phyloP scores from a whole-genome alignment of 2,888 invertebrate species.

The Nemotelus nigrinus region DNA sequence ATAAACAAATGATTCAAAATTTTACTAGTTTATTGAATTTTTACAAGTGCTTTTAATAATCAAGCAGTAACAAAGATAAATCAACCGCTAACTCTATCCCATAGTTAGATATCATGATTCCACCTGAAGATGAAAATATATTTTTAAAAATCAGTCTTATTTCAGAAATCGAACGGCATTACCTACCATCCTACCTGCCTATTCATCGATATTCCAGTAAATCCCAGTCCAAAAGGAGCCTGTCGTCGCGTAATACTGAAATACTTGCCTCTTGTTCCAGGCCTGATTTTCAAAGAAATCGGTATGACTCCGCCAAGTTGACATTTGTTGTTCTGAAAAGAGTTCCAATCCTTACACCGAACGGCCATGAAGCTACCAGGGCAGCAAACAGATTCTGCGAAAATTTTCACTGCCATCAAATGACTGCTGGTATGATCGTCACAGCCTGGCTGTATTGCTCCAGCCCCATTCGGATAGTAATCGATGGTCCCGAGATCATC shows the following conservation, averaged over 20 bases:
- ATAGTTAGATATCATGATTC: slow-evolving; percentile 2
- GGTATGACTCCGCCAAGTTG: background rate
- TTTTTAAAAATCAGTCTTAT: background rate
- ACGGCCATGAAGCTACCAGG: slow-evolving; percentile 17
- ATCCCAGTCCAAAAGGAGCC: slow-evolving; percentile 13
- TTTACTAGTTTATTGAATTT: no score
- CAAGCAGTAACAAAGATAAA: no score
- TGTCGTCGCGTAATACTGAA: background rate
- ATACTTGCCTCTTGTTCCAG: background rate
- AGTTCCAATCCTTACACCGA: slow-evolving; percentile 20
- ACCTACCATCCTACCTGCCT: background rate
- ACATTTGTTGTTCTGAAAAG: slow-evolving; percentile 9
- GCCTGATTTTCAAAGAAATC: background rate
- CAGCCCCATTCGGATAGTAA: slow-evolving; percentile 28
- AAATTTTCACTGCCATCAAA: slow-evolving; percentile 12
- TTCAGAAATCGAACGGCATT: background rate
- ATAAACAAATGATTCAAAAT: no score
- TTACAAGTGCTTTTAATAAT: no score
- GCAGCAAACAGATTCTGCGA: slow-evolving; percentile 9
- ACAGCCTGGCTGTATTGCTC: slow-evolving; percentile 24
- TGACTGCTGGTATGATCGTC: slow-evolving; percentile 3
- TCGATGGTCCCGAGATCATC: slow-evolving; percentile 14
- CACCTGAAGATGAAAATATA: background rate
- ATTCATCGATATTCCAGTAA: background rate
- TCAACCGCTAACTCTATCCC: no score